Base-by-base conservation (phyloP, 2,888 invertebrate genomes). In the Microchrysa polita region DNA sequence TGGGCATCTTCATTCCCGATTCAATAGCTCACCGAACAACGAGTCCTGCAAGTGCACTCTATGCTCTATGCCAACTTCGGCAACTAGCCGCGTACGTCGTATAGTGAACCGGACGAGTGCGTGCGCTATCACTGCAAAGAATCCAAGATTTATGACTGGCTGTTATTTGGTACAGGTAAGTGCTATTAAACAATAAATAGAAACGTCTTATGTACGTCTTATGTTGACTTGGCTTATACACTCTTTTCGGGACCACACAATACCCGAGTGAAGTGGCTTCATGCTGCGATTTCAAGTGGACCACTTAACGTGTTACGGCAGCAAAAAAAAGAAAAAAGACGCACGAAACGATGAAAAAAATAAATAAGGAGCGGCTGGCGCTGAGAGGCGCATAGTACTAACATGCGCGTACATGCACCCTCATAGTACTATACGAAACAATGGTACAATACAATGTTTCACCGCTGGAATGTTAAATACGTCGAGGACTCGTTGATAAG, bases 101-200 rank as follows among this genome's bases (percentile, higher is more conserved):
- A n/a, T n/a, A n/a, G n/a, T n/a, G n/a, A n/a, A n/a, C n/a, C n/a
- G n/a, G n/a, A n/a, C 18, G 48, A 44, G 27, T 34, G 48, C 22
- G 48, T 65, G 48, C 48, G 48, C 48, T 69, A 69, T 69, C 69
- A 42, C 69, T 16, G 22, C 48, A 12, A n/a, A n/a, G 40, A 16
- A 18, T 57, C 55, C 57, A 69, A 55, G 69, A 69, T 69, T 69
- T 69, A 69, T 69, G 69, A 69, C 69, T 69, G 69, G 55, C 57
- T 69, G 57, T 69, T 69, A 69, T 57, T 69, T 40, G 10, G 57
- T 69, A 69, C 69, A 69, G 69, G 69, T 69, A 69, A 69, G 69
- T 69, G 69, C 69, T 69, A 69, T 69, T 69, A 69, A 69, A 69
- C 69, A 69, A 69, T 69, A 69, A 69, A 69, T 69, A 69, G 69